Percentiles rank a stretch among this genome's conserved stretches.
Conservation (phyloP, 2,113 vertebrate species). For the Syrrhaptes paradoxus region DNA sequence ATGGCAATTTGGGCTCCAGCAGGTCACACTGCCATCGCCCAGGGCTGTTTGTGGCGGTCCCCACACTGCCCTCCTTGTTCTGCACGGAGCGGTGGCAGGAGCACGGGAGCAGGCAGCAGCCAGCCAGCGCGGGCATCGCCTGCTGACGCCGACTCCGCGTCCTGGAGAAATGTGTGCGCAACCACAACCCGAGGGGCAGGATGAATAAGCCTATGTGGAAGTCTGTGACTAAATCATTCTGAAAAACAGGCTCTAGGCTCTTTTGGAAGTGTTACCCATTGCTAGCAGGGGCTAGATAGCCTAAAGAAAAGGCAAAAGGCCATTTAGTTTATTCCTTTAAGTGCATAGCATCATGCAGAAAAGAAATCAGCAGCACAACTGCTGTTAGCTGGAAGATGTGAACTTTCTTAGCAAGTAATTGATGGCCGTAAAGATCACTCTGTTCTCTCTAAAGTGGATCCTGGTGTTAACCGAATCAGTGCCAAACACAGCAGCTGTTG, state of each 20-base stretch:
- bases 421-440: neutral
- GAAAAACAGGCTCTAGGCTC: neutral
- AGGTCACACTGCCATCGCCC: neutral
- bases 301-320: neutral
- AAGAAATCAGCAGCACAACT: neutral
- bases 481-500: neutral
- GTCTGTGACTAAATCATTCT: slow-evolving; percentile 12
- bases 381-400: neutral
- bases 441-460: neutral
- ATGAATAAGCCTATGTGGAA: slow-evolving; percentile 28
- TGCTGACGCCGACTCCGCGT: neutral
- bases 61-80: slow-evolving; percentile 22
- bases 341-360: neutral
- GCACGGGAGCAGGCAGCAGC: neutral
- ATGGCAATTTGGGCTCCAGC: neutral
- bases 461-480: slow-evolving; percentile 3
- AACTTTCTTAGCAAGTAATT: neutral
- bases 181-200: neutral
- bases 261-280: neutral
- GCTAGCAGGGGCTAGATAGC: neutral
- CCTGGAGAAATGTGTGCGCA: slow-evolving; percentile 3
- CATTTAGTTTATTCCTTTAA: neutral
- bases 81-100: neutral
- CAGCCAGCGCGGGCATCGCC: neutral
- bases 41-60: neutral